Evolutionary conservation across 2,113 vertebrate genomes (phyloP).

Genomic region (Oryzias curvinotus): DNA sequence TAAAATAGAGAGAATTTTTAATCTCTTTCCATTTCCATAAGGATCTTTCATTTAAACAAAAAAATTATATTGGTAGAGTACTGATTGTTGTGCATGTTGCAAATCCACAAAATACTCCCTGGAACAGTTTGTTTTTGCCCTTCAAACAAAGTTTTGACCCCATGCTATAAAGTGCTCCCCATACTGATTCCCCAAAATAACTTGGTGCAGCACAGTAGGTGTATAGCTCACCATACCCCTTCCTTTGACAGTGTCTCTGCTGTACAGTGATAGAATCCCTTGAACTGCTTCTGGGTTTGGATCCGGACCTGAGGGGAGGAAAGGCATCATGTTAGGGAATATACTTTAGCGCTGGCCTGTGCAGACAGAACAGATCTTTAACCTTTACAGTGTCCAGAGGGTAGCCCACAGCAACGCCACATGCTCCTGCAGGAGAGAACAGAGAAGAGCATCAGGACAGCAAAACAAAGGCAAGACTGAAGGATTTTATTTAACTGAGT

Average conservation of each 20-base stretch:
- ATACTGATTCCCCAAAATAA: too few species aligned
- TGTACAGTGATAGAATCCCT: conserved; percentile 64
- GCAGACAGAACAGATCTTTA: background rate
- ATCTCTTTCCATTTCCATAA: too few species aligned
- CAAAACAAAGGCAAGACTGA: background rate
- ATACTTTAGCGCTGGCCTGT: background rate
- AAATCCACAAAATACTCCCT: too few species aligned
- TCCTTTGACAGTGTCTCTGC: conserved; percentile 62
- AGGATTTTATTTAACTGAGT: too few species aligned
- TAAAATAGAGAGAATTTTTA: too few species aligned
- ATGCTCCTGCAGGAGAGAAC: conserved; percentile 56
- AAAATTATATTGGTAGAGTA: too few species aligned
- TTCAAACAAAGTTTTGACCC: too few species aligned
- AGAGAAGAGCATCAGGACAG: conserved; percentile 18
- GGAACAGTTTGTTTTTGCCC: too few species aligned
- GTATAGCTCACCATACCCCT: conserved; percentile 49
- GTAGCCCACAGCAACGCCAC: conserved; percentile 69
- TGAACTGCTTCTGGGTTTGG: conserved; percentile 73
- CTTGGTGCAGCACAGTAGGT: background rate
- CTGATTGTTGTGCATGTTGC: too few species aligned
- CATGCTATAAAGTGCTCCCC: too few species aligned
- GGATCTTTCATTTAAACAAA: too few species aligned
- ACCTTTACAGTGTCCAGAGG: conserved; percentile 73
- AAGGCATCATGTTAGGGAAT: background rate
- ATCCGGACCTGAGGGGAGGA: conserved; percentile 57